Evolutionary conservation across 2,888 invertebrate species (phyloP), one percentile per base, ranked within the genome.

Genomic region (Ochropleura plecta): DNA sequence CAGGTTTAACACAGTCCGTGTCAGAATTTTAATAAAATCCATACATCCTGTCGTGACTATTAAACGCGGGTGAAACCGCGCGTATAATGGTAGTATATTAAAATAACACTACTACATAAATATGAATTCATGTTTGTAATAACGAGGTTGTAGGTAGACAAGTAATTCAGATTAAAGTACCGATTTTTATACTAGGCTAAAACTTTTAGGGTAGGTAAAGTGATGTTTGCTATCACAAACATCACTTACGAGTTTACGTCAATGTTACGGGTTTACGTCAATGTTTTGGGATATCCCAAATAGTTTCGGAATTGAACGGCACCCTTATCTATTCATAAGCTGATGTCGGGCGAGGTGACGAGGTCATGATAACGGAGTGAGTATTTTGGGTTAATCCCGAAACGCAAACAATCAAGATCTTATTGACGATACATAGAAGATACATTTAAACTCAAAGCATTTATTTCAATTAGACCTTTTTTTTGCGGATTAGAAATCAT

Each of bases 241-340:
- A n/a, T n/a, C n/a, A n/a, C n/a, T n/a, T n/a, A n/a, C n/a, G n/a
- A 42, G 65, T 70, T 65, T 10, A 30, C 30, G 30, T 30, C n/a
- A n/a, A n/a, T n/a, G n/a, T n/a, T n/a, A 46, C 18, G 12, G 9
- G 0, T 64, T 18, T 30, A 53, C 53, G 18, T 70, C 40, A 62
- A 65, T 30, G 18, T 44, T 66, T 65, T 18, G 51, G 30, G 30
- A 30, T 65, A 53, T 51, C 20, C 65, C 51, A 16, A 42, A 63
- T 49, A 48, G 62, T 70, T 70, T 70, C 12, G 62, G 49, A 70
- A 20, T 14, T 65, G 9, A 53, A 53, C 53, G 44, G 14, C 20
- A 65, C 65, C 51, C 66, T 70, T 70, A 70, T 70, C 65, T 9
- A 44, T 20, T 42, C 44, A 46, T 65, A 53, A 70, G 44, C 30